Evolutionary conservation across 1,140 invertebrate species (phyloP), one percentile per base, ranked within the genome.

Genomic region (Eupristina koningsbergeri): DNA sequence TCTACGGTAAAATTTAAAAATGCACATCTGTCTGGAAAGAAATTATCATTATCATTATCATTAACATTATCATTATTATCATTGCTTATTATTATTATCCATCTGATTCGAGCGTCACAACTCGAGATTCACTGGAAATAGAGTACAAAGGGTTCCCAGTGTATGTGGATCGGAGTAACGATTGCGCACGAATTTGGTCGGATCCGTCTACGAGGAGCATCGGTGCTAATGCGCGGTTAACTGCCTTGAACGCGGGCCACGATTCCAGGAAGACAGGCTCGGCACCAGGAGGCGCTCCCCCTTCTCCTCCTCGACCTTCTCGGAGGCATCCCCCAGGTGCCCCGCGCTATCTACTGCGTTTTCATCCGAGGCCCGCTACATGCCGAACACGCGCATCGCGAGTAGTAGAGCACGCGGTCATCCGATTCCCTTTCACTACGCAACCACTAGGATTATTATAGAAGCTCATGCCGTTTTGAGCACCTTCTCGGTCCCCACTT

Each of bases 351-450:
- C 63, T n/a, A 3, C 31, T 74, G 69, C 80, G 47, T 80, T 80
- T 80, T 80, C 67, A 58, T 19, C 50, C 2, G 58, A n/a, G 39
- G 7, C 15, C 53, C 75, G 75, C 75, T 58, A 61, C 13, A 39
- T 36, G 31, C 47, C 31, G 13, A n/a, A 77, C 31, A 29, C 22
- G 79, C 26, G 79, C 69, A 75, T 76, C 75, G 61, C 69, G 64
- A 83, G 75, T 75, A 83, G 81, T 83, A 74, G 81, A 83, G 81
- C 81, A 83, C 45, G 71, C 81, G 81, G 58, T 75, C 73, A 50
- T 19, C 41, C 63, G 81, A 83, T 83, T 83, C 81, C 81, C 81
- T 83, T 83, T 83, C 81, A 83, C 81, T 83, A 74, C n/a, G 80
- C 47, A 69, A 7, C 64, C 78, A 41, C 58, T 47, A 19, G 31